A percentile compares a stretch with the other conserved stretches of the same genome.
phyloP scores from a whole-genome alignment of 2,888 invertebrate genomes.

The Nysson spinosus region DNA sequence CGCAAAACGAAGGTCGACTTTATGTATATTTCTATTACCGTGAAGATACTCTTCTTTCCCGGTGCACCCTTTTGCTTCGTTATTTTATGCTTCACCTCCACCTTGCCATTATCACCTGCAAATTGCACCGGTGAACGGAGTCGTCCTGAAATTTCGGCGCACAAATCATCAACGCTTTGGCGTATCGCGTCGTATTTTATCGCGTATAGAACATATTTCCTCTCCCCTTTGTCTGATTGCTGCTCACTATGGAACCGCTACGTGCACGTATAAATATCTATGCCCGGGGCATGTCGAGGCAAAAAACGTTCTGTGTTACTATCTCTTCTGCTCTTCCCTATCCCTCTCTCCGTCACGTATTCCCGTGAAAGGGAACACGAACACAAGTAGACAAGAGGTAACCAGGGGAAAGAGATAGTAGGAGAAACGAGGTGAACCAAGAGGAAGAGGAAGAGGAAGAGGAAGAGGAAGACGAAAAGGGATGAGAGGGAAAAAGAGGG shows the following conservation, averaged over 20 bases:
- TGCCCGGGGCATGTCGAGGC: constrained; percentile 14
- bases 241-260: constrained; percentile 1
- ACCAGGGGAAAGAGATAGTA: neutral
- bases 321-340: constrained; percentile 10
- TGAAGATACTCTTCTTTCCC: too few species aligned
- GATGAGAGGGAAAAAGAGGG: neutral
- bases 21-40: too few species aligned
- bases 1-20: too few species aligned
- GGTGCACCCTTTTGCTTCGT: too few species aligned
- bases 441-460: neutral
- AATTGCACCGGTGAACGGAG: constrained; percentile 41
- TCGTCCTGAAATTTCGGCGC: constrained; percentile 25
- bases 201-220: constrained; percentile 20
- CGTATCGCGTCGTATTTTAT: constrained; percentile 22
- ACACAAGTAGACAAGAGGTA: neutral
- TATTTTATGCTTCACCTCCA: neutral
- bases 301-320: constrained; percentile 22
- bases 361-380: neutral
- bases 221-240: too few species aligned
- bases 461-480: neutral
- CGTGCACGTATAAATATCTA: constrained; percentile 42
- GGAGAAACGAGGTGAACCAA: too few species aligned
- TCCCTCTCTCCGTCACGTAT: neutral
- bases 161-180: constrained; percentile 7
- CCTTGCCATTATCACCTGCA: constrained; percentile 20